Conservation (phyloP, 2,888 invertebrate genomes). For the Folsomia candida region DNA sequence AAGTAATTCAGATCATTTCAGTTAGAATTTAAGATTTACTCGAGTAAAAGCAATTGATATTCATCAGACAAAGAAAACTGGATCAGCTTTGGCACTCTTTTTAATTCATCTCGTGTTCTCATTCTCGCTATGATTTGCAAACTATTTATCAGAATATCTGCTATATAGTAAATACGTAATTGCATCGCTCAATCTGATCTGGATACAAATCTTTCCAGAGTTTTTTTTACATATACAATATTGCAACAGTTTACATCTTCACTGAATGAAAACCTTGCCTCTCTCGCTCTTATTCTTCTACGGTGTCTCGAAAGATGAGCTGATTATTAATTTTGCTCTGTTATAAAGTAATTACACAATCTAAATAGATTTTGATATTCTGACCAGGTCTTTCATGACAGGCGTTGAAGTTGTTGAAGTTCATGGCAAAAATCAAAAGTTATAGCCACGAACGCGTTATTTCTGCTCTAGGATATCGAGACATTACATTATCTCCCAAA, state of each 20-base stretch:
- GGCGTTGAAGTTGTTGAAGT: neutral
- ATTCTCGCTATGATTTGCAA: neutral
- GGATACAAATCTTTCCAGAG: neutral
- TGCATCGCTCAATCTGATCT: neutral
- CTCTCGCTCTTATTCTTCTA: neutral
- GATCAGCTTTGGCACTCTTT: neutral
- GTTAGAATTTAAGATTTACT: neutral
- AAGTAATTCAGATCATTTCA: constrained; percentile 19
- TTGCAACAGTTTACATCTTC: too few relatives aligned
- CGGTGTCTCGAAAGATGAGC: too few relatives aligned
- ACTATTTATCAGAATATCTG: too few relatives aligned
- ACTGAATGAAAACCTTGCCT: too few relatives aligned
- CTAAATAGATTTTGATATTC: neutral
- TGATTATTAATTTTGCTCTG: constrained; percentile 1
- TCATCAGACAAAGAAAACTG: neutral
- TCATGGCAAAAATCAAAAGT: neutral
- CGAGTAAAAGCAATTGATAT: neutral
- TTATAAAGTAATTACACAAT: constrained; percentile 3
- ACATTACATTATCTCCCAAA: neutral
- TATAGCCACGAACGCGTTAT: neutral
- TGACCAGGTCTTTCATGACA: neutral
- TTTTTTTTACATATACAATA: neutral
- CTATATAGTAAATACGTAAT: too few relatives aligned
- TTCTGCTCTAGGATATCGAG: neutral
- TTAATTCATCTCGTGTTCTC: neutral